Evolutionary conservation across 1,140 invertebrate genomes (phyloP).

Genomic region (Ips typographus): DNA sequence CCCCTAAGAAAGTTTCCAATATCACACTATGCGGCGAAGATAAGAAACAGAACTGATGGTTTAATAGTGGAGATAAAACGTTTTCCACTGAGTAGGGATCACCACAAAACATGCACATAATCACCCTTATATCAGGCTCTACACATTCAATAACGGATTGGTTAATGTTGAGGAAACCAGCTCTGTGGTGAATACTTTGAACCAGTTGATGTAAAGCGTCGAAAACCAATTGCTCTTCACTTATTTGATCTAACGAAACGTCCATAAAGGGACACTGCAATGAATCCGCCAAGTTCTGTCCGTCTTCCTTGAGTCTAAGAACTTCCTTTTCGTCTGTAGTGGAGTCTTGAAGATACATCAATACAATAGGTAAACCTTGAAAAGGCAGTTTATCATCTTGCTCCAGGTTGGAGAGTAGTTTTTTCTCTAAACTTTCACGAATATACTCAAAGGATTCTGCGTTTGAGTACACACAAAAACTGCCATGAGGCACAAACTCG

Average conservation of each 20-base stretch:
- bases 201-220: constrained; percentile 75
- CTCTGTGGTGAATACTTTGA: constrained; percentile 71
- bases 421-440: constrained; percentile 87
- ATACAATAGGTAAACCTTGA: constrained; percentile 82
- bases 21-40: constrained; percentile 86
- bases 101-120: constrained; percentile 97
- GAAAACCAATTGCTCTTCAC: constrained; percentile 64
- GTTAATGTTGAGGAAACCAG: constrained; percentile 71
- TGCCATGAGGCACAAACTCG: constrained; percentile 78
- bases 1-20: constrained; percentile 87
- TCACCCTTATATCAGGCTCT: constrained; percentile 84
- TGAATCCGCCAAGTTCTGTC: constrained; percentile 85
- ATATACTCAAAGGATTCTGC: constrained; percentile 91
- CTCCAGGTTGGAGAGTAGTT: constrained; percentile 85
- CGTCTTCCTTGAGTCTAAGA: constrained; percentile 81
- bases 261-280: constrained; percentile 88
- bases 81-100: constrained; percentile 91
- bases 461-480: constrained; percentile 89
- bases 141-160: constrained; percentile 75
- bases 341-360: constrained; percentile 86
- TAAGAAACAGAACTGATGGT: constrained; percentile 84
- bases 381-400: constrained; percentile 85
- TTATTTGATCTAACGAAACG: constrained; percentile 68
- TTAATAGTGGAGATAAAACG: constrained; percentile 83
- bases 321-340: constrained; percentile 81